Conservation (phyloP, 2,888 invertebrate species). For the Bibio marci region DNA sequence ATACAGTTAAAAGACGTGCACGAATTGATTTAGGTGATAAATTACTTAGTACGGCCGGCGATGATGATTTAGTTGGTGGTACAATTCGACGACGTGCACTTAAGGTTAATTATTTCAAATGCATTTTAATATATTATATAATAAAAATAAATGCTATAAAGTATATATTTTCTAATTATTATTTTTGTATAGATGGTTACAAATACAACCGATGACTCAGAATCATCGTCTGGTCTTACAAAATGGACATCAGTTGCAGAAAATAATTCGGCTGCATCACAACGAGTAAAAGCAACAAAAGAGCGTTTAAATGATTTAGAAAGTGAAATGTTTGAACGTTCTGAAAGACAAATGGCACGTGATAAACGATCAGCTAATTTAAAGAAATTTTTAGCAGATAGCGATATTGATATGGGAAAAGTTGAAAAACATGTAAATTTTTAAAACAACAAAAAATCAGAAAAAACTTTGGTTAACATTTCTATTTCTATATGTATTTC, state of each 20-base stretch:
- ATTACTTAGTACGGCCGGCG: conserved; percentile 43
- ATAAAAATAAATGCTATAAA: background rate
- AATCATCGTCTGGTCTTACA: conserved; percentile 30
- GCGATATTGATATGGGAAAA: conserved; percentile 21
- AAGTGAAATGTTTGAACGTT: conserved; percentile 55
- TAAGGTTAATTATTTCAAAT: conserved; percentile 10
- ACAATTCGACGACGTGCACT: conserved; percentile 33
- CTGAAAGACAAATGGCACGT: conserved; percentile 47
- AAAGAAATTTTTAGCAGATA: conserved; percentile 47
- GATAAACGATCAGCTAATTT: conserved; percentile 55
- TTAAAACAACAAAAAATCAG: too few relatives aligned
- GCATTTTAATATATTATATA: background rate
- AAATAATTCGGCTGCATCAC: conserved; percentile 37
- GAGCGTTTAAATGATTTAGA: conserved; percentile 55
- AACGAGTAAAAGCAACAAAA: conserved; percentile 45
- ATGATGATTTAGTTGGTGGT: conserved; percentile 36
- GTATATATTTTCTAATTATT: conserved; percentile 7
- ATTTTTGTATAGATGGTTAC: conserved; percentile 5
- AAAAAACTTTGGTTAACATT: too few relatives aligned
- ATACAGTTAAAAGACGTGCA: conserved; percentile 38
- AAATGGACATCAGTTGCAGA: conserved; percentile 43
- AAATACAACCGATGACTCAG: conserved; percentile 18
- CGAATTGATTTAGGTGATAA: conserved; percentile 42
- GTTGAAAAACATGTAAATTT: too few relatives aligned
- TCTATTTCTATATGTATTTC: too few relatives aligned